Percentiles rank a stretch among this genome's conserved stretches.
These are phyloP conservation scores for Oreonectes daqikongensis DNA, from an alignment of 2,797 vertebrate species.

Conservation along the genomic window DNA sequence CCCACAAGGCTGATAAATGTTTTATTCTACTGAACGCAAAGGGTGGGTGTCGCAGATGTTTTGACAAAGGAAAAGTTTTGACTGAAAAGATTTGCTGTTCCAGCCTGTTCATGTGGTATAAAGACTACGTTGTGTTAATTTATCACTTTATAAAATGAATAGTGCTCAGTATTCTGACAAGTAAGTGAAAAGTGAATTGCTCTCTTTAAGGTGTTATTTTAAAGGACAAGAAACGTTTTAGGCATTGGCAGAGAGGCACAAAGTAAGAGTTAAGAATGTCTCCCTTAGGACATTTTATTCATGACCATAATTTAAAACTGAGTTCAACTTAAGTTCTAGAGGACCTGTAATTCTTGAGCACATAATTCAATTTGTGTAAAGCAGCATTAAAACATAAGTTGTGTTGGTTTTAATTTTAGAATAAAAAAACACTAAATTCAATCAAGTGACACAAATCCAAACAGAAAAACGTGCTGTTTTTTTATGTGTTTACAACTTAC, in stretches of 20 bases:
- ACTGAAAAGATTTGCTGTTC: constrained; percentile 25
- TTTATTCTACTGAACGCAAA: constrained; percentile 27
- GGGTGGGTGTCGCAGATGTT: constrained; percentile 31
- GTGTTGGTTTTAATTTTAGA: neutral
- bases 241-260: neutral
- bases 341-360: neutral
- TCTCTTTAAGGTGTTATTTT: neutral
- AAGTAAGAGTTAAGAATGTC: neutral
- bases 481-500: neutral
- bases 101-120: constrained; percentile 9
- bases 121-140: constrained; percentile 18
- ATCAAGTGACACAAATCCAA: neutral
- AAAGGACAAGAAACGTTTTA: neutral
- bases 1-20: constrained; percentile 39
- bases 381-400: neutral
- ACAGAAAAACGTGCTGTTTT: neutral
- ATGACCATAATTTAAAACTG: neutral
- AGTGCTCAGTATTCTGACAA: neutral
- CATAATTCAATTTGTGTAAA: neutral
- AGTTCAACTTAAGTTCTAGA: neutral
- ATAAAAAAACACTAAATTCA: neutral
- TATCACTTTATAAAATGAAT: neutral
- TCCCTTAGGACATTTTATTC: constrained; percentile 3
- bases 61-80: constrained; percentile 23
- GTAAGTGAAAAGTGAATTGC: neutral